Evolutionary conservation across 2,113 vertebrate species (phyloP).

Genomic region (Rhea pennata): DNA sequence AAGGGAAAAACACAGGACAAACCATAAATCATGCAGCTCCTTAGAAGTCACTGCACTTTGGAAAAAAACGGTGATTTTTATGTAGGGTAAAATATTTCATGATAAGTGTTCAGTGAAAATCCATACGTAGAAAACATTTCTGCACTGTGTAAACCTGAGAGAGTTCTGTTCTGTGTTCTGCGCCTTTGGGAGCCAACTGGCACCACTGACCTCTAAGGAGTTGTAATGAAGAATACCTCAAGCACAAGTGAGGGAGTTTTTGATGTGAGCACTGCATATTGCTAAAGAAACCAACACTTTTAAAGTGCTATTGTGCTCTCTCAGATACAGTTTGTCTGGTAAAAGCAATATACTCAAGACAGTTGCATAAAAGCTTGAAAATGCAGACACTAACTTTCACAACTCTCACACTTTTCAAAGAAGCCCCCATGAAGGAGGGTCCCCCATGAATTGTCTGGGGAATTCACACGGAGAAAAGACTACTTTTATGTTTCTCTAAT

Average conservation of each 20-base stretch:
- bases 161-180: conserved; percentile 33
- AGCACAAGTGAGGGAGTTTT: not conserved
- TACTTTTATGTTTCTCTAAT: not conserved
- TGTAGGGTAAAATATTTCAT: conserved; percentile 42
- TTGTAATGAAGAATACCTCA: conserved; percentile 55
- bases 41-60: not conserved
- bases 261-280: conserved; percentile 15
- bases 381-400: not conserved
- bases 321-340: not conserved
- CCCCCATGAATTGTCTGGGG: no score
- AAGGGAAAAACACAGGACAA: conserved; percentile 30
- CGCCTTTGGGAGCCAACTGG: conserved; percentile 23
- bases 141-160: conserved; percentile 29
- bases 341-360: not conserved
- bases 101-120: conserved; percentile 15
- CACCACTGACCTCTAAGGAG: not conserved
- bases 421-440: not conserved
- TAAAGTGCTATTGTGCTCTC: not conserved
- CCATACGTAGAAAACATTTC: conserved; percentile 41
- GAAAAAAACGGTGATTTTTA: not conserved
- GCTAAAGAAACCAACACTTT: not conserved
- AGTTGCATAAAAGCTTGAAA: not conserved
- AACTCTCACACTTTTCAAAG: not conserved
- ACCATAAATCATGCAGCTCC: conserved; percentile 57
- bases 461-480: not conserved